Base-by-base conservation (phyloP, 2,113 vertebrate species). In the Cercocebus atys region DNA sequence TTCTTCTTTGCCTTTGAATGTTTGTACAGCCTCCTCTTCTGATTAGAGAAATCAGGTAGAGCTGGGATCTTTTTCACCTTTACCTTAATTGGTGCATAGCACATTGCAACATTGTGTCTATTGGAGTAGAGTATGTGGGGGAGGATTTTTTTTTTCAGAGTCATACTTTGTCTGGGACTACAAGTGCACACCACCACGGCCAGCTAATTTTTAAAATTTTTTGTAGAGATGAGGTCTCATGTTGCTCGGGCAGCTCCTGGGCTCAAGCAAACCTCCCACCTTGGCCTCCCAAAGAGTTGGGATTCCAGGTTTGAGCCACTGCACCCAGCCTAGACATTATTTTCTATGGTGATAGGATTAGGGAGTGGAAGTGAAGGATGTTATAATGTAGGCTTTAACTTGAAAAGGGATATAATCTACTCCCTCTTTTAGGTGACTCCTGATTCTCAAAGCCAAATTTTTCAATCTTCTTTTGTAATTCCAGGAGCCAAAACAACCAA, bases 401-500 rank as follows among this genome's bases (percentile, higher is more conserved):
- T 72, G 66, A 75, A 64, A 85, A 61, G 40, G 70, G 8, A 23
- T 10, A 66, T 38, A 38, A 47, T 86, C 30, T 75, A 27, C 12
- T 84, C n/a, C 61, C 23, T n/a, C 57, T 61, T 52, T 47, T 38
- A 57, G 59, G 35, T 64, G 25, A 64, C 18, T 88, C 72, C 9
- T 88, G 43, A 75, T 81, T 91, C 25, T 92, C 25, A 3, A 81
- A 90, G 38, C 10, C 76, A 93, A 72, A 85, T 3, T 30, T 75
- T 85, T 76, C 45, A 80, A 8, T 80, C 55, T 82, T 92, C 45
- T 87, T 94, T 47, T 85, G 40, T 80, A 64, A 78, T 90, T 88
- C 16, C 3, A 17, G 50, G 70, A 93, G 57, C 11, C 85, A 93
- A 97, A 94, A 94, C 76, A 96, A 93, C 12, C 16, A 84, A 55